Percentiles rank a stretch among this genome's conserved stretches.
These are phyloP conservation scores for Brevipalpus yothersi DNA, from an alignment of 1,140 invertebrate species.

Conservation along the genomic window DNA sequence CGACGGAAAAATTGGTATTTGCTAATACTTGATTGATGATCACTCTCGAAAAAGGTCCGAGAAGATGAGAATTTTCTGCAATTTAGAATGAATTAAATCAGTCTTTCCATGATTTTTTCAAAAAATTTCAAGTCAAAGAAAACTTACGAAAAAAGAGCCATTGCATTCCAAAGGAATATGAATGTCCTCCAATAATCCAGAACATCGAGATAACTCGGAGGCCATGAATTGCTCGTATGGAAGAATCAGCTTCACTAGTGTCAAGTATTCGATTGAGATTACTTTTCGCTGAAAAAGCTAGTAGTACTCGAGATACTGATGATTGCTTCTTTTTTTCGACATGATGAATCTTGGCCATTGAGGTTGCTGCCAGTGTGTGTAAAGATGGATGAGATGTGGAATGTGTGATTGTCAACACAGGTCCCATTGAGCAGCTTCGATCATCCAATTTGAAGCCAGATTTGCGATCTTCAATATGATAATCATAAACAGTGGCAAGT, in stretches of 20 bases:
- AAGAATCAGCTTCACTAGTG: background rate
- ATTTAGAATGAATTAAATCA: background rate
- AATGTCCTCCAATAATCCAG: conserved; percentile 15
- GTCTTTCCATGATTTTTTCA: background rate
- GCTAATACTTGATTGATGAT: conserved; percentile 12
- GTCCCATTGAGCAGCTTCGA: too few relatives aligned
- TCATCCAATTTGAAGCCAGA: too few relatives aligned
- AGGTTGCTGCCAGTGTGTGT: too few relatives aligned
- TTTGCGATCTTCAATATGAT: background rate
- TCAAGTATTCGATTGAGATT: background rate
- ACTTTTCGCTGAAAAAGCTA: background rate
- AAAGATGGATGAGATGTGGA: too few relatives aligned
- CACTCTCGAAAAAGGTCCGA: conserved; percentile 4
- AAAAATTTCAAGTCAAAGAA: background rate
- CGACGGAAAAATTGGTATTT: conserved; percentile 16
- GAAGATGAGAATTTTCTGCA: conserved; percentile 9
- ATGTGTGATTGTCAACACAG: too few relatives aligned
- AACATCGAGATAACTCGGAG: conserved; percentile 14
- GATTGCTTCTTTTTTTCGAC: background rate
- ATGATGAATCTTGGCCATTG: too few relatives aligned
- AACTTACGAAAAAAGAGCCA: conserved; percentile 13
- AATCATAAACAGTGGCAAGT: background rate
- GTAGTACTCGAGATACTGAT: background rate
- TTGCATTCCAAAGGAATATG: conserved; percentile 13
- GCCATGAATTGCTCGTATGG: conserved; percentile 12